Conservation (phyloP, 2,888 invertebrate species). For the Platycnemis pennipes region DNA sequence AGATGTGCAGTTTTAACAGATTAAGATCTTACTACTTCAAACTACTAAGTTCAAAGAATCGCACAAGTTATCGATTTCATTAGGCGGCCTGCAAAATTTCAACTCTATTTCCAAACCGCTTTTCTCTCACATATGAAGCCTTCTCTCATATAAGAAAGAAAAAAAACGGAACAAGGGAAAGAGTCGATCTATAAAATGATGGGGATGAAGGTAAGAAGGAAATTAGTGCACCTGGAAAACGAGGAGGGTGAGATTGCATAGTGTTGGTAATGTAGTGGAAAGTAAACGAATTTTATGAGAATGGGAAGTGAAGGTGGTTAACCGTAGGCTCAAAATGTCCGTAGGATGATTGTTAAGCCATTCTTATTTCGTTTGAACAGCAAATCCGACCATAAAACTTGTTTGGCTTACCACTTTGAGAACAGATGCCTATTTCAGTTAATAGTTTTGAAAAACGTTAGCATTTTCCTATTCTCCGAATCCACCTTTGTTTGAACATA, state of each 20-base stretch:
- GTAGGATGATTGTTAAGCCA: neutral
- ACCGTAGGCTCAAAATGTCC: neutral
- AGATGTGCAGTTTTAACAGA: no score
- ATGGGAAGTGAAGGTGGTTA: neutral
- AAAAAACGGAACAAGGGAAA: neutral
- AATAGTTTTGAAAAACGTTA: neutral
- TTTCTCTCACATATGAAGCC: neutral
- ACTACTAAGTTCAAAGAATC: no score
- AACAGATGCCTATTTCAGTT: neutral
- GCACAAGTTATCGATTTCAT: no score
- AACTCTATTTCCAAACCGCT: neutral
- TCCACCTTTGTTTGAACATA: no score
- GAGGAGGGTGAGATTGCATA: neutral
- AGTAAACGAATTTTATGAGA: neutral
- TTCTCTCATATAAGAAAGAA: neutral
- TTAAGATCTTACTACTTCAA: no score
- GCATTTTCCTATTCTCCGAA: neutral
- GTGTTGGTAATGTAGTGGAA: neutral
- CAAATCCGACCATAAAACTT: neutral
- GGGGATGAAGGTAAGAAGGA: constrained; percentile 6
- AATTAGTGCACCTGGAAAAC: neutral
- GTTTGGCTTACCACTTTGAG: neutral
- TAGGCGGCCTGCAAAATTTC: neutral
- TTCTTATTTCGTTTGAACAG: neutral
- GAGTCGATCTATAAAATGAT: neutral